These are phyloP conservation scores for Trachelipus rathkii DNA, from an alignment of 1,140 invertebrate genomes.

Conservation along the genomic window DNA sequence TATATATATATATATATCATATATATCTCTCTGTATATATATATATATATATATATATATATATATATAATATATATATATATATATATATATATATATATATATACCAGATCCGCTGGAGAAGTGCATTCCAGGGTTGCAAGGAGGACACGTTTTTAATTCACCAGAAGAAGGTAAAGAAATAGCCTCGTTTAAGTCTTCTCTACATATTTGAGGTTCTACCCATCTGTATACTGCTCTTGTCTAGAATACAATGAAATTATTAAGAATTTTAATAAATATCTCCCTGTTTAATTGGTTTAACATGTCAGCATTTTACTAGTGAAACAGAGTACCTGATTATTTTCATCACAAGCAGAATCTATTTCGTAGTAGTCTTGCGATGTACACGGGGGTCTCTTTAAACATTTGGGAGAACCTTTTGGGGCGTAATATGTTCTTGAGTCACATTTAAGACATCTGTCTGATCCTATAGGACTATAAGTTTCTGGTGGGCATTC, in stretches of 20 bases:
- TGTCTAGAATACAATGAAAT: slow-evolving; percentile 48
- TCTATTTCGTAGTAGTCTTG: slow-evolving; percentile 58
- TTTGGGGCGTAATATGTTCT: slow-evolving; percentile 49
- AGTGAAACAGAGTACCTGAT: slow-evolving; percentile 45
- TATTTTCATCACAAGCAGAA: slow-evolving; percentile 54
- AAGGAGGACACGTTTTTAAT: slow-evolving; percentile 54
- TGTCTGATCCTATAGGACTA: slow-evolving; percentile 51
- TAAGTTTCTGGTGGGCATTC: slow-evolving; percentile 55
- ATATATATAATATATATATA: too few relatives aligned
- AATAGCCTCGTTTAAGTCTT: slow-evolving; percentile 50
- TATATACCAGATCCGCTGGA: slow-evolving; percentile 48
- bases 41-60: too few relatives aligned
- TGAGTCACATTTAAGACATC: slow-evolving; percentile 54
- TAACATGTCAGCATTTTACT: slow-evolving; percentile 9
- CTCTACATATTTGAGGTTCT: slow-evolving; percentile 57
- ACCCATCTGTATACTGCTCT: slow-evolving; percentile 56
- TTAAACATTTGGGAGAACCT: slow-evolving; percentile 54
- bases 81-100: too few relatives aligned
- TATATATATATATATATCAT: too few relatives aligned
- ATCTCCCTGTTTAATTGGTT: too few relatives aligned
- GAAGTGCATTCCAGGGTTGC: slow-evolving; percentile 59
- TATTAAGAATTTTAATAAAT: too few relatives aligned
- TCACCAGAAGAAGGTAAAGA: slow-evolving; percentile 50
- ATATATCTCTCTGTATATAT: too few relatives aligned
- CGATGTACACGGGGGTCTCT: slow-evolving; percentile 54